Base-by-base conservation (phyloP, 2,888 invertebrate species). In the Drosophila nr. perissopoda region DNA sequence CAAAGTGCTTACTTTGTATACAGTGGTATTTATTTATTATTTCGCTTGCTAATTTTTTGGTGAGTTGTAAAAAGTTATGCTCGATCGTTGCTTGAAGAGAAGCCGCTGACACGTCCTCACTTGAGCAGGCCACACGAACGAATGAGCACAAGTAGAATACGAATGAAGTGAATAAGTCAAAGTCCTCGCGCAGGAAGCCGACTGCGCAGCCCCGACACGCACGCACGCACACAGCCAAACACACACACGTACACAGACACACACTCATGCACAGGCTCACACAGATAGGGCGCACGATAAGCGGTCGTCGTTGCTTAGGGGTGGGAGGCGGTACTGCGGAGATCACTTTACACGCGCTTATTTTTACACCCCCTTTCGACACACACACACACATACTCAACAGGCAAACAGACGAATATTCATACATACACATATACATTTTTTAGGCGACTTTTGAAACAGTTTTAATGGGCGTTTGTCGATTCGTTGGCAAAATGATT, bases 151-250 rank as follows among this genome's bases (percentile, higher is more conserved):
- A 60, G 61, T 64, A 49, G 25, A 57, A 72, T 71, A 71, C 78
- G 78, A 45, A 76, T 38, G 51, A 79, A 76, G 42, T 76, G 64
- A 80, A 68, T 66, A 67, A 84, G 85, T 83, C 84, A 87, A 87
- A 89, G 87, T 89, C 87, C 87, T 89, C 84, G 80, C 80, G 71
- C 83, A 89, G 88, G 88, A 87, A 89, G 85, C 71, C 82, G 76
- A 89, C 87, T 84, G 87, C 89, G 87, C 87, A 87, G 87, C 80
- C 53, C 68, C 72, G 80, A 75, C 76, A 74, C 78, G 73, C 70
- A 69, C 73, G 76, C 75, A 75, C 78, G 76, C 76, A 76, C 76
- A 79, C 65, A 78, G 56, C 53, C 31, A 64, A 51, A 59, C 69
- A 45, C 56, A 52, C 38, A 70, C 31, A 51, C 64, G 33, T 27